Percentiles rank a stretch among this genome's conserved stretches.
phyloP scores from a whole-genome alignment of 2,113 vertebrate genomes.

The Dendrocopos noguchii region DNA sequence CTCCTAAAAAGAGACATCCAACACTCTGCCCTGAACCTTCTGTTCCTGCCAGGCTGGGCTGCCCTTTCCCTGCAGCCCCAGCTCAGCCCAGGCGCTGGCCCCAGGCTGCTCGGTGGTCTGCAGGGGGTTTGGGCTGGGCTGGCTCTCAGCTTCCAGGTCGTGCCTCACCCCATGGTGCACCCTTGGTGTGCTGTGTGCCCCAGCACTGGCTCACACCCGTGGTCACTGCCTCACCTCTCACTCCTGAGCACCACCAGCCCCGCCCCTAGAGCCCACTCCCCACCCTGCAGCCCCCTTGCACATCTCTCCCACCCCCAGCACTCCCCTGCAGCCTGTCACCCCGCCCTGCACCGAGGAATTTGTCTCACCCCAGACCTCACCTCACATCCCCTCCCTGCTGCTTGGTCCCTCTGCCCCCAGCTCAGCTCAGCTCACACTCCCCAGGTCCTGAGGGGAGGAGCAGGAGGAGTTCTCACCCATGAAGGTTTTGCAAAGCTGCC shows the following conservation, averaged over 20 bases:
- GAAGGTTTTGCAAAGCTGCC: not conserved
- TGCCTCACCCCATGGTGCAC: accelerated
- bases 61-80: not conserved
- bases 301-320: not conserved
- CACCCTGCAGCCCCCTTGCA: not conserved
- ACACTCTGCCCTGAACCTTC: not conserved
- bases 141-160: not conserved
- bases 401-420: not conserved
- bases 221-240: not conserved
- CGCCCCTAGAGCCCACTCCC: not conserved
- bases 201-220: not conserved
- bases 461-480: not conserved
- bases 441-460: not conserved
- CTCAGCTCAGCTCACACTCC: not conserved
- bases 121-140: not conserved
- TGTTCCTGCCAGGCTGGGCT: not conserved
- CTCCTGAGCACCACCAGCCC: not conserved
- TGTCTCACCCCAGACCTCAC: not conserved
- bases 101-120: accelerated
- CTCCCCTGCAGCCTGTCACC: not conserved
- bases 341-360: accelerated
- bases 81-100: not conserved
- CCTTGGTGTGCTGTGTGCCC: not conserved
- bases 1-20: not conserved
- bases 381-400: not conserved